phyloP scores from a whole-genome alignment of 2,888 invertebrate genomes.

The Druceiella hillmani region DNA sequence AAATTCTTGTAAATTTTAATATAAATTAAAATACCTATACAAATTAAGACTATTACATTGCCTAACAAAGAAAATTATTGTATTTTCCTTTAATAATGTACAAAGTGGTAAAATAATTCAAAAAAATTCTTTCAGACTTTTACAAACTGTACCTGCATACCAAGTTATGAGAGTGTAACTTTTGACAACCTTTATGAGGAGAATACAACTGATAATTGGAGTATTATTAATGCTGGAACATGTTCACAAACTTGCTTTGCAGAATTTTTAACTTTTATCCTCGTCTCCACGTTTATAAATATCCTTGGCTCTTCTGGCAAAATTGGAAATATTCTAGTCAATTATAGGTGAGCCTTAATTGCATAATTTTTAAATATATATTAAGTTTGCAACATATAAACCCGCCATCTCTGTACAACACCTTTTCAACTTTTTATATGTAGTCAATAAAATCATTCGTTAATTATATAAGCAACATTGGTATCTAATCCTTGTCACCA shows the following conservation, averaged over 20 bases:
- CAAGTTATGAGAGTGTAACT: slow-evolving; percentile 14
- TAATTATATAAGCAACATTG: no score
- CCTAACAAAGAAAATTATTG: no score
- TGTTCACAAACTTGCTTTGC: slow-evolving; percentile 43
- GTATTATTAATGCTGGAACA: slow-evolving; percentile 34
- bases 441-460: no score
- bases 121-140: slow-evolving; percentile 31
- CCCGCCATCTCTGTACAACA: no score
- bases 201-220: slow-evolving; percentile 11
- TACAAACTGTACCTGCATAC: slow-evolving; percentile 30
- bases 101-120: no score
- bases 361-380: not conserved
- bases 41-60: no score
- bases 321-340: slow-evolving; percentile 60
- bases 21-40: no score
- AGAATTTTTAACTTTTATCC: slow-evolving; percentile 44
- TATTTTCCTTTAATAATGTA: no score
- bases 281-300: slow-evolving; percentile 49
- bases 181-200: slow-evolving; percentile 8
- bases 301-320: slow-evolving; percentile 59
- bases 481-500: no score
- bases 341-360: slow-evolving; percentile 41
- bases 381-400: not conserved
- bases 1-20: no score
- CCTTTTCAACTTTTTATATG: no score